A percentile compares a stretch with the other conserved stretches of the same genome.
These are phyloP conservation scores for Antitype chi DNA, from an alignment of 2,888 invertebrate species.

Conservation along the genomic window DNA sequence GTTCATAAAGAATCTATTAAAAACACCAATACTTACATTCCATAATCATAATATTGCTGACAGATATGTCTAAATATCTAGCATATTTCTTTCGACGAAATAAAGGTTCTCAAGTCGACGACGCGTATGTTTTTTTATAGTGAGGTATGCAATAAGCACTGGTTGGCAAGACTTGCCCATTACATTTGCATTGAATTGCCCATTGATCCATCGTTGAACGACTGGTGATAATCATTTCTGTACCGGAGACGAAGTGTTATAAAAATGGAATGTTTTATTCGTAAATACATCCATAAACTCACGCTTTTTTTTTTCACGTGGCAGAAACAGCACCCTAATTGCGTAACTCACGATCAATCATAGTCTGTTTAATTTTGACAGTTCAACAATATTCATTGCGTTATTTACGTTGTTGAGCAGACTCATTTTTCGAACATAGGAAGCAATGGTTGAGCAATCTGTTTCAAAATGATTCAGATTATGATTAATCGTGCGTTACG, in stretches of 20 bases:
- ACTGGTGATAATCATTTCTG: constrained; percentile 25
- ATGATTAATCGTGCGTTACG: too few species aligned
- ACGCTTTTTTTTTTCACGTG: too few species aligned
- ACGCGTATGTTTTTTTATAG: constrained; percentile 26
- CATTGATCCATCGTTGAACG: constrained; percentile 39
- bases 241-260: constrained; percentile 8
- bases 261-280: constrained; percentile 14
- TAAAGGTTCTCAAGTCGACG: background rate
- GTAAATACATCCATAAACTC: background rate
- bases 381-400: too few species aligned
- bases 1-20: background rate
- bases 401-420: too few species aligned
- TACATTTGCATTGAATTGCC: constrained; percentile 56
- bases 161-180: constrained; percentile 21
- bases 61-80: background rate
- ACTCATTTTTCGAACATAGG: too few species aligned
- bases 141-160: constrained; percentile 5
- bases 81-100: constrained; percentile 3
- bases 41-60: too few species aligned
- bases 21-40: too few species aligned
- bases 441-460: too few species aligned
- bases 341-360: too few species aligned
- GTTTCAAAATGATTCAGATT: too few species aligned
- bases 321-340: too few species aligned
- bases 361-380: too few species aligned